These are phyloP conservation scores for Baccha elongata DNA, from an alignment of 2,888 invertebrate species.

Conservation along the genomic window DNA sequence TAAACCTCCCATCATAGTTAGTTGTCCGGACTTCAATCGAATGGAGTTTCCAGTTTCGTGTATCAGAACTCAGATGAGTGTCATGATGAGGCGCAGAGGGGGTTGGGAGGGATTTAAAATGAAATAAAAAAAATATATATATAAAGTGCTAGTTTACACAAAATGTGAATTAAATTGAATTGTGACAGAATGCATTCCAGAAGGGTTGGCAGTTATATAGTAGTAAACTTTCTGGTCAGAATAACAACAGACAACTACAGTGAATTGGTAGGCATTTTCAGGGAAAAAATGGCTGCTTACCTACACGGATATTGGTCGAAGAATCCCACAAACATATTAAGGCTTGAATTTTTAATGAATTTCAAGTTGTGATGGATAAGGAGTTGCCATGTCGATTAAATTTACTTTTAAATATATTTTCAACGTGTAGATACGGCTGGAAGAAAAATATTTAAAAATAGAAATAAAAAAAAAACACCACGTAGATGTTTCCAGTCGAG, in stretches of 20 bases:
- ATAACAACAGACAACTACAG: constrained; percentile 31
- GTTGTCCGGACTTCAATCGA: constrained; percentile 32
- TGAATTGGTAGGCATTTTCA: constrained; percentile 11
- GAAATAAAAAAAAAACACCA: no score
- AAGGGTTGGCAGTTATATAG: constrained; percentile 19
- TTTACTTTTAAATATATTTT: no score
- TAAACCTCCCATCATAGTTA: background rate
- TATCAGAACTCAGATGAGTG: constrained; percentile 21
- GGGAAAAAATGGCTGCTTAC: background rate
- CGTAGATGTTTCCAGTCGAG: no score
- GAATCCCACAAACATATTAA: constrained; percentile 49
- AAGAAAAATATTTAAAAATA: no score
- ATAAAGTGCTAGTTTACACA: constrained; percentile 61
- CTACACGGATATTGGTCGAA: constrained; percentile 28
- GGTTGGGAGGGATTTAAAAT: background rate
- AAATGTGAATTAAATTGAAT: constrained; percentile 73
- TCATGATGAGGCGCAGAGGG: no score
- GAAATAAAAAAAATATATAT: background rate
- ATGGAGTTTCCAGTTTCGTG: constrained; percentile 26
- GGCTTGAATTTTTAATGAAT: constrained; percentile 60
- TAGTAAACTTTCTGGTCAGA: constrained; percentile 19
- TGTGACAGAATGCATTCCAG: constrained; percentile 56
- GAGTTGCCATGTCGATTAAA: constrained; percentile 57
- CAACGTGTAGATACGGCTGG: no score
- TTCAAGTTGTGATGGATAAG: constrained; percentile 23